Evolutionary conservation across 2,113 vertebrate genomes (phyloP).

Genomic region (Macrotus californicus): DNA sequence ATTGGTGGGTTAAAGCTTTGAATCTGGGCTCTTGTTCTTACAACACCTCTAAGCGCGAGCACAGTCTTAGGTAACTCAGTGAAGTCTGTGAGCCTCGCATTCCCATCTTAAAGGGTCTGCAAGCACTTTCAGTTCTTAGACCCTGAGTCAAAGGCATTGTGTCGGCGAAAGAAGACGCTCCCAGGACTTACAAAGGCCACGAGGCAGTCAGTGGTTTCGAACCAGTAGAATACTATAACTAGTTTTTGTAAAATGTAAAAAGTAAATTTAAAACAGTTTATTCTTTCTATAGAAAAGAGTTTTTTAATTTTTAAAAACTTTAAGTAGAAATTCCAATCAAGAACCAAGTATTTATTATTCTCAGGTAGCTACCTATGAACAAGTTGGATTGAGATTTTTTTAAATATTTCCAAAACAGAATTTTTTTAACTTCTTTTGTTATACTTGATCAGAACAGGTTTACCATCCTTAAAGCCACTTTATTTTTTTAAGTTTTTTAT

Average conservation of each 20-base stretch:
- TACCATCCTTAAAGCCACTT: not conserved
- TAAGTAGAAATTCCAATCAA: not conserved
- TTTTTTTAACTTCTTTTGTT: not conserved
- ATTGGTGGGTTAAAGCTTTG: not conserved
- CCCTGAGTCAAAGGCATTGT: not conserved
- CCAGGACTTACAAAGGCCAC: not conserved
- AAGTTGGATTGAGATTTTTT: not conserved
- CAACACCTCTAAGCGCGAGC: not conserved
- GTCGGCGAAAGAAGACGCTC: not conserved
- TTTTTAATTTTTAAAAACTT: not conserved
- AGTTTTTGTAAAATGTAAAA: slow-evolving; percentile 7
- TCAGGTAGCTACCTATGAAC: not conserved
- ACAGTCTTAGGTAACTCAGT: not conserved
- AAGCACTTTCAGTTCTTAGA: not conserved
- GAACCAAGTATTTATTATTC: not conserved
- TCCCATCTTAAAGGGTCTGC: not conserved
- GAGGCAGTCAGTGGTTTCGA: not conserved
- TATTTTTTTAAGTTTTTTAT: not conserved
- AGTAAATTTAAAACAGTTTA: not conserved
- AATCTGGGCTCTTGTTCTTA: not conserved
- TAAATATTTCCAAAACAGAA: slow-evolving; percentile 12
- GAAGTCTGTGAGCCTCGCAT: not conserved
- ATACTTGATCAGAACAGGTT: not conserved
- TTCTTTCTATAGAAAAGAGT: not conserved
- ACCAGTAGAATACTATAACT: not conserved